These are phyloP conservation scores for Smittia aterrima DNA, from an alignment of 2,888 invertebrate species.

Conservation along the genomic window DNA sequence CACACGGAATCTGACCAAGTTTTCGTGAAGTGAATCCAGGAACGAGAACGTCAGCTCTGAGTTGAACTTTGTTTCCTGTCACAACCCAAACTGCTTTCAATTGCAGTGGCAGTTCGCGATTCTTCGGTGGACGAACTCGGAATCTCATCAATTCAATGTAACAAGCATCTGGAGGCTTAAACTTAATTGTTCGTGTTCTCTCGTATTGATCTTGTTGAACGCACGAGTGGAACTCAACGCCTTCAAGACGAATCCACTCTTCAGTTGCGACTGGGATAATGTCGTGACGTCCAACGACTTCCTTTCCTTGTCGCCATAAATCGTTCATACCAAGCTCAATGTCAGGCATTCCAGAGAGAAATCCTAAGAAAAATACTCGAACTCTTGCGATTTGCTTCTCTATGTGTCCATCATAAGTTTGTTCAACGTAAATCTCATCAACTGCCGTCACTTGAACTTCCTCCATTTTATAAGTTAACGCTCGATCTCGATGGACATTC, in stretches of 20 bases:
- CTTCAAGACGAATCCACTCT: conserved; percentile 97
- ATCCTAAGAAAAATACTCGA: conserved; percentile 91
- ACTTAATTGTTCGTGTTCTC: conserved; percentile 79
- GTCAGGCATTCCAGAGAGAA: conserved; percentile 94
- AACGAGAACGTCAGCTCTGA: conserved; percentile 92
- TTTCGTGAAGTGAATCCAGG: conserved; percentile 96
- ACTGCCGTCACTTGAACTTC: conserved; percentile 92
- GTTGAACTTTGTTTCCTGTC: conserved; percentile 87
- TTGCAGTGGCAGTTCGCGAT: conserved; percentile 94
- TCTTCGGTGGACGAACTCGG: conserved; percentile 90
- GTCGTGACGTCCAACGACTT: conserved; percentile 97
- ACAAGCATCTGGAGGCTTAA: conserved; percentile 96
- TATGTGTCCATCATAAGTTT: conserved; percentile 78
- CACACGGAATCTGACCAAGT: conserved; percentile 93
- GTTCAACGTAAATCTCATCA: conserved; percentile 89
- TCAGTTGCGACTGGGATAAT: conserved; percentile 98
- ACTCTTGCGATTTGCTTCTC: conserved; percentile 92
- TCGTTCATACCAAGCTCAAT: conserved; percentile 98
- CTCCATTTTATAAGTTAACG: conserved; percentile 91
- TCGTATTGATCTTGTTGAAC: conserved; percentile 90
- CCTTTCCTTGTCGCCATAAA: conserved; percentile 94
- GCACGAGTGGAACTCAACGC: conserved; percentile 90
- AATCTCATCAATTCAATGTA: conserved; percentile 96
- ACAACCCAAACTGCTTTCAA: conserved; percentile 87
- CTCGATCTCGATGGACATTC: conserved; percentile 80